Conservation (phyloP, 2,888 invertebrate species). For the Tenthredo notha region DNA sequence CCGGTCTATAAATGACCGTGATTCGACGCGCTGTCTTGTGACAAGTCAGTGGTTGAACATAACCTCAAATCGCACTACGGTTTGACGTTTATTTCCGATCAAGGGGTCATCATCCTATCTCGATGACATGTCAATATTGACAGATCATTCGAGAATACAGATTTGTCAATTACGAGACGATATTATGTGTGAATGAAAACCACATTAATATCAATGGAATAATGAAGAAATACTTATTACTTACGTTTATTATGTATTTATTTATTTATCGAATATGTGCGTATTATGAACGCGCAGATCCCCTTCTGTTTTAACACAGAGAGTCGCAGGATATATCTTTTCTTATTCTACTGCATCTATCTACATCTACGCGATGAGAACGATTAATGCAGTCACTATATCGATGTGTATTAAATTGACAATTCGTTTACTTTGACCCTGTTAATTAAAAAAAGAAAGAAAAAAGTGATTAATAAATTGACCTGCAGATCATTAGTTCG, state of each 20-base stretch:
- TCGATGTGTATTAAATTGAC: neutral
- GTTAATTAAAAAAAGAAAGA: no score
- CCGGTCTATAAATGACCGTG: neutral
- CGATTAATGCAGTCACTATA: neutral
- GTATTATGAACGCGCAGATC: neutral
- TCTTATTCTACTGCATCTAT: neutral
- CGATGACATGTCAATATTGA: slow-evolving; percentile 7
- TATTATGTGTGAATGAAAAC: neutral
- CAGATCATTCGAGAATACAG: neutral
- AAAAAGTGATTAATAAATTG: neutral
- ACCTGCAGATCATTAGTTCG: neutral
- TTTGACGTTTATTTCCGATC: neutral
- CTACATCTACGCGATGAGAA: neutral
- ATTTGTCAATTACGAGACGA: neutral
- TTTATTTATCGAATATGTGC: neutral
- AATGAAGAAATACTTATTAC: neutral
- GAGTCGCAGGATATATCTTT: neutral
- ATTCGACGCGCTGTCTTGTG: neutral
- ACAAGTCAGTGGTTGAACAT: neutral
- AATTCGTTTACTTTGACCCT: neutral
- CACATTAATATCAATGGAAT: neutral
- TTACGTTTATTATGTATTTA: neutral
- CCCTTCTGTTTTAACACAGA: neutral
- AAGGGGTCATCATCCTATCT: neutral
- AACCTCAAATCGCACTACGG: neutral